Evolutionary conservation across 1,140 invertebrate species (phyloP).

Genomic region (Campoletis sonorensis): DNA sequence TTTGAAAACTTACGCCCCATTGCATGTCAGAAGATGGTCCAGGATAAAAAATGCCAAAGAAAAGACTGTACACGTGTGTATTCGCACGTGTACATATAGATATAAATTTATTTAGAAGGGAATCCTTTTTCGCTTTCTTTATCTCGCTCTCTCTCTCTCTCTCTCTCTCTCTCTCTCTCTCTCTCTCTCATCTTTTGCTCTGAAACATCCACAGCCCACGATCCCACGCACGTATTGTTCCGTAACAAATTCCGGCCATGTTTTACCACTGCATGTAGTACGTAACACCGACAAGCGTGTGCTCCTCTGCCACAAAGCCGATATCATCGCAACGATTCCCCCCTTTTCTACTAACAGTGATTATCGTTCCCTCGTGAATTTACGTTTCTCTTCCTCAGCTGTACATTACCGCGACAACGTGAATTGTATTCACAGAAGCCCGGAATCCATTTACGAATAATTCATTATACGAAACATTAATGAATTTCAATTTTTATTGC

Average conservation of each 20-base stretch:
- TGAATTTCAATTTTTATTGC: no score
- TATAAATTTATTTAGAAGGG: neutral
- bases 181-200: neutral
- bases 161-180: neutral
- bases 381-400: neutral
- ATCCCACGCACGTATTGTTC: slow-evolving; percentile 60
- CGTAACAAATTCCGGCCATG: slow-evolving; percentile 52
- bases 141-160: neutral
- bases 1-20: no score
- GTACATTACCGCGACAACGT: slow-evolving; percentile 5
- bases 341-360: neutral
- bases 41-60: no score
- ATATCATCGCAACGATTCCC: slow-evolving; percentile 2
- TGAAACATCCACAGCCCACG: slow-evolving; percentile 22
- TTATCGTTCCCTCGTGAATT: slow-evolving; percentile 1
- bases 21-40: no score
- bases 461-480: no score
- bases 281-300: slow-evolving; percentile 6
- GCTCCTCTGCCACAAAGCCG: slow-evolving; percentile 28
- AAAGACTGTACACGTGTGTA: no score
- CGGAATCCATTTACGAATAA: no score
- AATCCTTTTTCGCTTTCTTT: neutral
- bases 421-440: neutral
- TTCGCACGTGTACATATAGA: no score
- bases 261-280: slow-evolving; percentile 26